Conservation (phyloP, 1,140 invertebrate genomes). For the Papilio polytes region DNA sequence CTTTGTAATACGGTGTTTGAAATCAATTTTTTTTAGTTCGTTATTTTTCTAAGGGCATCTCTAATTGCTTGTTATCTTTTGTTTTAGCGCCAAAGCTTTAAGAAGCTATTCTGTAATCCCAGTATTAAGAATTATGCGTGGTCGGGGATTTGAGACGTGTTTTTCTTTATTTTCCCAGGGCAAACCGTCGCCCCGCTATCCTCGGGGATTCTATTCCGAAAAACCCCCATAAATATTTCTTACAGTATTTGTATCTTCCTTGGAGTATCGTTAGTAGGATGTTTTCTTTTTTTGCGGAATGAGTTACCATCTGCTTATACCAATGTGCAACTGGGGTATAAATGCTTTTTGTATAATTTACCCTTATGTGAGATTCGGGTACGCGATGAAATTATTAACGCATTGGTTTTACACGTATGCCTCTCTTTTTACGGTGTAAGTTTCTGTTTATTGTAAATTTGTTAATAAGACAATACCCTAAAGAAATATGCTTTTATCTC, state of each 20-base stretch:
- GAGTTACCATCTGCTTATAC: slow-evolving; percentile 66
- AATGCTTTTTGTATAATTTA: slow-evolving; percentile 34
- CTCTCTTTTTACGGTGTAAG: neutral
- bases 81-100: slow-evolving; percentile 76
- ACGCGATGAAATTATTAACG: neutral
- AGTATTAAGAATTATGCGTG: slow-evolving; percentile 82
- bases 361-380: neutral
- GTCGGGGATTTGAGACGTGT: slow-evolving; percentile 77
- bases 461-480: neutral
- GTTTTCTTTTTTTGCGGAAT: slow-evolving; percentile 72
- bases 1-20: neutral
- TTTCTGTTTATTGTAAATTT: neutral
- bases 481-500: no score
- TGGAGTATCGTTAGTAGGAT: slow-evolving; percentile 79
- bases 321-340: slow-evolving; percentile 36
- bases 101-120: slow-evolving; percentile 79
- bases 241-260: slow-evolving; percentile 82
- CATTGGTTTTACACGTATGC: neutral
- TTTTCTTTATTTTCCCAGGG: slow-evolving; percentile 74
- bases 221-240: slow-evolving; percentile 84
- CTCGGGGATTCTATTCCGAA: slow-evolving; percentile 79
- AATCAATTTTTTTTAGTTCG: slow-evolving; percentile 27
- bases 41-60: slow-evolving; percentile 40
- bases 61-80: slow-evolving; percentile 81
- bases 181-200: slow-evolving; percentile 61